Percentiles rank a stretch among this genome's conserved stretches.
Evolutionary conservation across 2,113 vertebrate species (phyloP).

Genomic region (Struthio camelus): DNA sequence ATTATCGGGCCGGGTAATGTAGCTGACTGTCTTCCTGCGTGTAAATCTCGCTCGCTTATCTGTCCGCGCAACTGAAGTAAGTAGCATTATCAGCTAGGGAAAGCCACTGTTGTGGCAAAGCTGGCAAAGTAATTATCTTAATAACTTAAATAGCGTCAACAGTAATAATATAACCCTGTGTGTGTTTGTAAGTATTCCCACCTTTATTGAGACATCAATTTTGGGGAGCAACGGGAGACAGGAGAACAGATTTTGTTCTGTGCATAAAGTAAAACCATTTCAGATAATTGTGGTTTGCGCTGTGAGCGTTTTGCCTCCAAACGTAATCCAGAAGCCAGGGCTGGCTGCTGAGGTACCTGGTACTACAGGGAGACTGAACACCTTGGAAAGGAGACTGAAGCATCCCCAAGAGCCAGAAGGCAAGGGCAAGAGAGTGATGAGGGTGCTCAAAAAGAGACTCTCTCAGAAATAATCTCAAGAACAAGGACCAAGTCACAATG

Average conservation of each 20-base stretch:
- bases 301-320: neutral
- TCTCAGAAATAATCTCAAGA: neutral
- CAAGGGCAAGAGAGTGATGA: neutral
- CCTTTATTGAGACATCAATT: neutral
- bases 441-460: neutral
- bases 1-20: neutral
- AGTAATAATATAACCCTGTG: neutral
- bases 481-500: rapidly evolving
- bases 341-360: neutral
- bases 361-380: no score
- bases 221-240: neutral
- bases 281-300: neutral
- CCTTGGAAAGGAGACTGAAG: neutral
- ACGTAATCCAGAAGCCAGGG: neutral
- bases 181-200: neutral
- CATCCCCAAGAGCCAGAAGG: neutral
- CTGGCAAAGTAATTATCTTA: constrained; percentile 26
- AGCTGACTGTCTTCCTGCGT: neutral
- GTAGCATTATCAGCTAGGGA: neutral
- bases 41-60: constrained; percentile 6
- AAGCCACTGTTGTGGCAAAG: neutral
- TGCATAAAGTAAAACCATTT: neutral
- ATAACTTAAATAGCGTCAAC: neutral
- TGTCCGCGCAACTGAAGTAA: neutral
- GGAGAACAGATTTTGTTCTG: neutral